Evolutionary conservation across 2,888 invertebrate species (phyloP).

Genomic region (Ceriagrion tenellum): DNA sequence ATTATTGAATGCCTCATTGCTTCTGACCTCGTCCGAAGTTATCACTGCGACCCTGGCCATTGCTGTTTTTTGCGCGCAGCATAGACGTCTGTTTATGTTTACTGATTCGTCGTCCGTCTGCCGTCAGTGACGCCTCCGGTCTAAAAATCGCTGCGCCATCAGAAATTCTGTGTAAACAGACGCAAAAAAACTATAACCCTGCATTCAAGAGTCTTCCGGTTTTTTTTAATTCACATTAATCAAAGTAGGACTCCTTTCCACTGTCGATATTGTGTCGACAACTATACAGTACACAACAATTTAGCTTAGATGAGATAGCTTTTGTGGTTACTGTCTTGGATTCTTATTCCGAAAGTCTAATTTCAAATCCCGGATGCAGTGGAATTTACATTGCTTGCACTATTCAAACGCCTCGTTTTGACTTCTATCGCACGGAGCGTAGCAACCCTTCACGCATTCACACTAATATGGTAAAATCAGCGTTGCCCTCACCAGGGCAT

Average conservation of each 20-base stretch:
- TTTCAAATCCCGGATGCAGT: too few relatives aligned
- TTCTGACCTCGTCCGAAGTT: not conserved
- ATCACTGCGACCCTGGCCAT: not conserved
- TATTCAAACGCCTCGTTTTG: too few relatives aligned
- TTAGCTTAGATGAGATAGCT: too few relatives aligned
- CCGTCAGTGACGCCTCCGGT: not conserved
- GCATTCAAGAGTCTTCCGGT: not conserved
- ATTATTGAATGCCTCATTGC: not conserved
- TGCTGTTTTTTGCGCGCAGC: not conserved
- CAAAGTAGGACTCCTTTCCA: not conserved
- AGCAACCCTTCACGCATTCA: too few relatives aligned
- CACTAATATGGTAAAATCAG: too few relatives aligned
- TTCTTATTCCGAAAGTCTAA: too few relatives aligned
- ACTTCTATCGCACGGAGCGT: too few relatives aligned
- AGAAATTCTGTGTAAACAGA: not conserved
- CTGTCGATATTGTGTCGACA: not conserved
- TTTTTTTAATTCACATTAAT: too few relatives aligned
- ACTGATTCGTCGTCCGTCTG: not conserved
- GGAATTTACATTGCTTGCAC: too few relatives aligned
- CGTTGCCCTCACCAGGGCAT: too few relatives aligned
- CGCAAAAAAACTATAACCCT: not conserved
- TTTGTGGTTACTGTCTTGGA: too few relatives aligned
- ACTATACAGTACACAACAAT: too few relatives aligned
- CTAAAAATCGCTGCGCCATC: not conserved
- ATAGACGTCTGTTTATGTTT: not conserved